Conservation (phyloP, 2,888 invertebrate genomes). For the Cremastobaeus sp. region DNA sequence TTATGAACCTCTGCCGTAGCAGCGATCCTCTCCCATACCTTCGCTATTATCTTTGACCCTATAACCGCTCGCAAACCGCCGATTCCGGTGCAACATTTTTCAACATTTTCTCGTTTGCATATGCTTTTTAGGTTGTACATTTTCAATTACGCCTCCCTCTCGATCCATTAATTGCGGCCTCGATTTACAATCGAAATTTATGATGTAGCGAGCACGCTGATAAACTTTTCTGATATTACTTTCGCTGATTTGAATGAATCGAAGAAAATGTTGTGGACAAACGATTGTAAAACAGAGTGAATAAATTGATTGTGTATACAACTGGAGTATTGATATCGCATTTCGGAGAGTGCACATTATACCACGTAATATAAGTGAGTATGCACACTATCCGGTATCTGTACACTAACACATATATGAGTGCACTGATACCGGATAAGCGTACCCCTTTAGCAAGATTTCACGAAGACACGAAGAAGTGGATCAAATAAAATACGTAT, state of each 20-base stretch:
- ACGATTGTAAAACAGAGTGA: conserved; percentile 13
- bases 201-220: no score
- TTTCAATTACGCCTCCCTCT: no score
- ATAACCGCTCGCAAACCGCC: conserved; percentile 52
- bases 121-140: no score
- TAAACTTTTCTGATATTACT: no score
- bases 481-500: conserved; percentile 65
- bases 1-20: conserved; percentile 67
- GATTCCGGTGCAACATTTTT: conserved; percentile 47
- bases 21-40: conserved; percentile 63
- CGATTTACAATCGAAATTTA: no score
- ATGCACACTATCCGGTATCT: no score
- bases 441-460: conserved; percentile 63
- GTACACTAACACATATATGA: conserved; percentile 44
- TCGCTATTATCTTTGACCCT: conserved; percentile 63
- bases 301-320: conserved; percentile 20
- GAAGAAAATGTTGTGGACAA: no score
- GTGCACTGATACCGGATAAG: conserved; percentile 56
- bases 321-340: conserved; percentile 40
- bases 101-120: conserved; percentile 43
- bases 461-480: conserved; percentile 59
- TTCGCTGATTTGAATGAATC: no score
- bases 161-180: no score
- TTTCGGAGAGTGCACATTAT: conserved; percentile 21
- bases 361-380: conserved; percentile 23